Base-by-base conservation (phyloP, 2,888 invertebrate species). In the Dendrolimus houi region DNA sequence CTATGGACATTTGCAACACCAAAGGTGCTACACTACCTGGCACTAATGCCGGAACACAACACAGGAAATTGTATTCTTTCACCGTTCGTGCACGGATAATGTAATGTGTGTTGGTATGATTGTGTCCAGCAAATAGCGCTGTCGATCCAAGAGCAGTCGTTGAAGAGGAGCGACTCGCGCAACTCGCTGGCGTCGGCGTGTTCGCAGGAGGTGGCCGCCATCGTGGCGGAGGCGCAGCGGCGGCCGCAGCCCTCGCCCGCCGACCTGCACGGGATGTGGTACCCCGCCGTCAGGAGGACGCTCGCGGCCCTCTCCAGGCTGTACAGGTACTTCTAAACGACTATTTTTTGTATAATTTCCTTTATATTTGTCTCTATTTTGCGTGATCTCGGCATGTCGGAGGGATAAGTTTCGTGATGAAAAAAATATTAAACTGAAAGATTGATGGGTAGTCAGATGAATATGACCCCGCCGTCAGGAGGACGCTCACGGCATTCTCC, bases 201-300 rank as follows among this genome's bases (percentile, higher is more conserved):
- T 0, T 94, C 95, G 1, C 94, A 94, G 67, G 96, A 96, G 77
- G 94, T 95, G 0, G 95, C 95, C 47, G 92, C 91, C 66, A 92
- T 94, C 54, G 93, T 90, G 59, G 89, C 75, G 41, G 89, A 86
- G 61, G 80, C 83, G 0, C 83, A 83, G 52, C 61, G 83, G 1
- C 56, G 85, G 60, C 69, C 88, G 12, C 81, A 75, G 9, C 94
- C 94, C 75, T 97, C 97, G 0, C 97, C 98, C 0, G 98, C 99
- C 0, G 99, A 99, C 91, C 91, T 99, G 47, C 99, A 99, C 85
- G 99, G 99, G 41, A 98, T 99, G 98, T 99, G 99, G 99, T 99
- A 99, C 85, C 99, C 99, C 0, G 98, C 98, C 0, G 98, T 99
- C 0, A 92, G 99, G 14, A 92, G 99, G 54, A 98, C 99, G 0